Percentiles rank a stretch among this genome's conserved stretches.
These are phyloP conservation scores for Limanda limanda DNA, from an alignment of 2,113 vertebrate genomes.

Conservation along the genomic window DNA sequence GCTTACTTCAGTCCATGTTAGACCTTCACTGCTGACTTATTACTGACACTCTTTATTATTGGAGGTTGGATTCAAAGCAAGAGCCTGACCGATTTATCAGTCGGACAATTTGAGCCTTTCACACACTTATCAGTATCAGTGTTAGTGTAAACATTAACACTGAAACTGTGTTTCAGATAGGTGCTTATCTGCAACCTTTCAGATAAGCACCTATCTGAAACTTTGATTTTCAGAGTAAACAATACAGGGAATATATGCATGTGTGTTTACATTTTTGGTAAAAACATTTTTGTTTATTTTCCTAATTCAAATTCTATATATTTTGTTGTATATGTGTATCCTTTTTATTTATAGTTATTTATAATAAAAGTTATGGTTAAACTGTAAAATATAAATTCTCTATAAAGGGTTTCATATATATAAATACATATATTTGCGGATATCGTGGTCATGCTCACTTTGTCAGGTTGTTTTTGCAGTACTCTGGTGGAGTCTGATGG, in stretches of 20 bases:
- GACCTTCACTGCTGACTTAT: background rate
- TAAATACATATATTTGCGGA: too few relatives aligned
- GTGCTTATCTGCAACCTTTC: background rate
- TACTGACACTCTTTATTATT: background rate
- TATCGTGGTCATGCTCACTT: background rate
- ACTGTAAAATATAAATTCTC: too few relatives aligned
- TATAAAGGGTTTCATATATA: too few relatives aligned
- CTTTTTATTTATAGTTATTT: too few relatives aligned
- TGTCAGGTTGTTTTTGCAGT: background rate
- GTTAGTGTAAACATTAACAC: too few relatives aligned
- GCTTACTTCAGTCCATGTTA: conserved; percentile 71
- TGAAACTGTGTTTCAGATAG: background rate
- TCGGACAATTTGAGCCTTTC: background rate
- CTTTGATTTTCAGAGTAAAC: background rate
- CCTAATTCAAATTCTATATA: too few relatives aligned
- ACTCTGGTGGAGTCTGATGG: background rate
- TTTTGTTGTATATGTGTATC: too few relatives aligned
- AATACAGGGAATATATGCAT: too few relatives aligned
- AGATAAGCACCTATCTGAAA: background rate
- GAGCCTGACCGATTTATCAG: too few relatives aligned
- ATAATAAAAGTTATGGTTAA: too few relatives aligned
- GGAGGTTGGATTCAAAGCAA: background rate
- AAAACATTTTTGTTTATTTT: too few relatives aligned
- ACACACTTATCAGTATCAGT: background rate
- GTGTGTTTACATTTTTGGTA: too few relatives aligned